Evolutionary conservation across 2,888 invertebrate genomes (phyloP).

Genomic region (Leptarthrus brevirostris): DNA sequence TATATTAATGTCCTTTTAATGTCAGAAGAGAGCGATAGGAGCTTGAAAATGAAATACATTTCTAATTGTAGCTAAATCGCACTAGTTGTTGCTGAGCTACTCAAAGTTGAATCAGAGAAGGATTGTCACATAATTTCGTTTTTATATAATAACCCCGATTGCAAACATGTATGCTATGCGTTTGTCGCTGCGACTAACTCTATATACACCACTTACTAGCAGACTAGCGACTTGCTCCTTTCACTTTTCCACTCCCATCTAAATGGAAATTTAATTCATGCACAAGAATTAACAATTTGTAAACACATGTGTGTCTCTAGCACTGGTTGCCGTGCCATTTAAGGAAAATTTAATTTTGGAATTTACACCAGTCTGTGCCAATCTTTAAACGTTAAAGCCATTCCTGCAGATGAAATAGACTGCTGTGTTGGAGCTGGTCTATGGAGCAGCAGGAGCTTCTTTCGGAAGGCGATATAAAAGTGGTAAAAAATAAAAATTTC

Average conservation of each 20-base stretch:
- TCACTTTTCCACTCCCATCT: conserved; percentile 9
- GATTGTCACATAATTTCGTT: conserved; percentile 6
- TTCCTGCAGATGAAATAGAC: neutral
- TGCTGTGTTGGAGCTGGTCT: neutral
- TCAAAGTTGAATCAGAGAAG: neutral
- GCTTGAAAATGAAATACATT: neutral
- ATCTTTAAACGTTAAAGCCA: conserved; percentile 37
- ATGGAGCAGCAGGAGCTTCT: neutral
- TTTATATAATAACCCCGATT: conserved; percentile 5
- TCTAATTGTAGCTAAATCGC: neutral
- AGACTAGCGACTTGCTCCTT: too few relatives aligned
- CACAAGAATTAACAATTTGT: conserved; percentile 40
- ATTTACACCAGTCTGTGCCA: conserved; percentile 8
- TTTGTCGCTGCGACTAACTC: conserved; percentile 27
- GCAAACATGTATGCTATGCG: conserved; percentile 13
- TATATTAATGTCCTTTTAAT: too few relatives aligned
- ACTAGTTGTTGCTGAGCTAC: neutral
- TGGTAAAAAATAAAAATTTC: conserved; percentile 28
- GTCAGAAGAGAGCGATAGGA: neutral
- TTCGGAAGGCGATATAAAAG: conserved; percentile 38
- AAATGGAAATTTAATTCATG: conserved; percentile 36
- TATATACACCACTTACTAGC: neutral
- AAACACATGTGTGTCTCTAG: conserved; percentile 32
- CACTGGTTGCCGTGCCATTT: conserved; percentile 2
- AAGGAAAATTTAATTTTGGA: conserved; percentile 24